These are phyloP conservation scores for Leptodactylus fallax DNA, from an alignment of 2,797 vertebrate genomes.

Conservation along the genomic window DNA sequence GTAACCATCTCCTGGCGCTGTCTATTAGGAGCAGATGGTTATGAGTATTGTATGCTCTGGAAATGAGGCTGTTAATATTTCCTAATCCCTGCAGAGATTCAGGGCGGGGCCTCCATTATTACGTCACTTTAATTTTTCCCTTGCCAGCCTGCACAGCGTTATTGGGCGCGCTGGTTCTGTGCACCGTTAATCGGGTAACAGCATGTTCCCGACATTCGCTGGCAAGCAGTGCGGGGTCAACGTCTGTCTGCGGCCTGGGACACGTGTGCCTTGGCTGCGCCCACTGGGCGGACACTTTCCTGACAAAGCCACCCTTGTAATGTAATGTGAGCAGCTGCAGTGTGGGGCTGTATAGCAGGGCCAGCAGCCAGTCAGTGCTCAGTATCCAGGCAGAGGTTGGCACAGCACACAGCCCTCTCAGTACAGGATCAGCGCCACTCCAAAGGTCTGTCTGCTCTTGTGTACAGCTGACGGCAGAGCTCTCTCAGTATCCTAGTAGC, in stretches of 20 bases:
- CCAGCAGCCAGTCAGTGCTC: not conserved
- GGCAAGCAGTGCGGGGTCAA: conserved; percentile 47
- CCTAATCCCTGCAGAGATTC: conserved; percentile 18
- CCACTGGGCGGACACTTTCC: conserved; percentile 67
- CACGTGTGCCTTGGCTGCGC: conserved; percentile 66
- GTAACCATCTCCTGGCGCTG: not conserved
- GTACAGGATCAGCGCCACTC: conserved; percentile 5
- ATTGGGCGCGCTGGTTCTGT: no score
- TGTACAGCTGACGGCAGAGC: not conserved
- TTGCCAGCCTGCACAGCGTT: not conserved
- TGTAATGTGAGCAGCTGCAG: conserved; percentile 32
- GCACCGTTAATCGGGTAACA: no score
- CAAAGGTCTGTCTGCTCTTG: no score
- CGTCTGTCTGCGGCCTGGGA: conserved; percentile 51
- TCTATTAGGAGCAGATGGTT: no score
- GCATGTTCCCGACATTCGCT: not conserved
- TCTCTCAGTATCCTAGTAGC: not conserved
- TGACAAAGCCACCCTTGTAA: conserved; percentile 46
- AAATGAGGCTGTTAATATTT: no score
- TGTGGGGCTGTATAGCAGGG: no score
- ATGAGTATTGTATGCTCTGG: not conserved
- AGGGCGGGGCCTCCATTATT: not conserved
- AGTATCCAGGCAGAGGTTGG: conserved; percentile 1
- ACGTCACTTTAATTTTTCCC: not conserved
- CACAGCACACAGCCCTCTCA: not conserved